Evolutionary conservation across 2,113 vertebrate species (phyloP), one percentile per base, ranked within the genome.

Genomic region (Dryoscopus gambensis): DNA sequence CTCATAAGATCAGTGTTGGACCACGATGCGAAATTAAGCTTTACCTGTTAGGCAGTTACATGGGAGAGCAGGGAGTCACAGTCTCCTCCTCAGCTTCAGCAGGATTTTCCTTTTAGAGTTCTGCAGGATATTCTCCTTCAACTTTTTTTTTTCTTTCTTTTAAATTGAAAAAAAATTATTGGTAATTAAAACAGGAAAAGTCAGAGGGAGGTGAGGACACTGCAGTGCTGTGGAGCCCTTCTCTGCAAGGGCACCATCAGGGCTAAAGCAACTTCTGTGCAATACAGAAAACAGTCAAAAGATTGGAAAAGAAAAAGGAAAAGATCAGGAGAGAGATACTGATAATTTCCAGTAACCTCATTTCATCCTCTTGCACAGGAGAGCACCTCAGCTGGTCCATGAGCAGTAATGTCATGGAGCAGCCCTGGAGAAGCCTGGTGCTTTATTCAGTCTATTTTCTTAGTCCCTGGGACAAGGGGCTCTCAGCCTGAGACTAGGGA

Each of bases 341-440:
- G 19, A 15, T 60, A 27, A 60, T 56, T 87, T 15, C 59, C 31
- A 56, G 24, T 39, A 83, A 37, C 35, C n/a, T 6, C 28, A 69
- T 40, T n/a, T 74, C 53, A 31, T 86, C 63, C 39, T 21, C 59
- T 80, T 50, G 55, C 3, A 13, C 50, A 46, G 63, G 37, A 78
- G 59, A 63, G 31, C 1, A 0, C 84, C 87, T 74, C 50, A 79
- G 74, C 52, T 71, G 53, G 24, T 49, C 70, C 33, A 5, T 15
- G 24, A 37, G 39, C 2, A 2, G 17, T 18, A 15, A 2, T 2
- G 0, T 37, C 56, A 11, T 8, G 20, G 18, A 69, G 47, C 33
- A 84, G 91, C 44, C 27, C 44, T 68, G 47, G 56, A 87, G 69
- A 71, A 78, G 50, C 23, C 63, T 65, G 37, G 56, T 1, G 0